Percentiles rank a stretch among this genome's conserved stretches.
phyloP scores from a whole-genome alignment of 2,113 vertebrate species.

The Mixornis gularis region DNA sequence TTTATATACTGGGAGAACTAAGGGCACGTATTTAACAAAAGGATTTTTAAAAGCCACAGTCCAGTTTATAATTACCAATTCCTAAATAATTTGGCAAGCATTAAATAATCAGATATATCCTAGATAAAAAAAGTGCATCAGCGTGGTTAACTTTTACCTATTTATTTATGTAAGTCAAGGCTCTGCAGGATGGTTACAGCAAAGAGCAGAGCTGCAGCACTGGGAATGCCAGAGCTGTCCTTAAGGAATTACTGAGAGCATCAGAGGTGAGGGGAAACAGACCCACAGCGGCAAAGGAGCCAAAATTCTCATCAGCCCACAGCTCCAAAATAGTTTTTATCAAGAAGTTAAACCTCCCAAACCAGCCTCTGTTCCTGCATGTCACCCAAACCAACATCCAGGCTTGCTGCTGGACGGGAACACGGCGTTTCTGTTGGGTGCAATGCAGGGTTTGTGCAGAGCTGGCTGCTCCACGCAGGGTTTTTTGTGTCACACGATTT shows the following conservation, averaged over 20 bases:
- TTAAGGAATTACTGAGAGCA: not conserved
- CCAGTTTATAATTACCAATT: not conserved
- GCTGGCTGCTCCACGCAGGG: not conserved
- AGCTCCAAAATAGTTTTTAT: not conserved
- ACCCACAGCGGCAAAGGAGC: not conserved
- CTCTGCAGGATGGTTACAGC: not conserved
- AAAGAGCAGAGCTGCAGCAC: not conserved
- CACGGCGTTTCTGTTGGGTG: accelerated
- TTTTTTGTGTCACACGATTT: not conserved
- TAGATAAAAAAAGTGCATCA: conserved; percentile 27
- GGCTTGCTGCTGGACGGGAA: not conserved
- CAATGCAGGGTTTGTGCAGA: not conserved
- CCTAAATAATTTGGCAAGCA: conserved; percentile 62
- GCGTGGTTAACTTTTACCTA: conserved; percentile 11
- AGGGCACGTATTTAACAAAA: conserved; percentile 22
- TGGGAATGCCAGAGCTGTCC: not conserved
- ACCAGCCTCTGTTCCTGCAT: not conserved
- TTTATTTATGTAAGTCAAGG: not conserved
- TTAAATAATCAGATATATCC: conserved; percentile 48
- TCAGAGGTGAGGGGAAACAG: not conserved
- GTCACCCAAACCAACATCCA: not conserved
- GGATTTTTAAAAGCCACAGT: conserved; percentile 10
- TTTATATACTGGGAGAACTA: not conserved
- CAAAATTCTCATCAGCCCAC: not conserved
- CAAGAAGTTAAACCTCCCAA: not conserved